Conservation (phyloP, 2,113 vertebrate species). For the Chaetops frenatus region DNA sequence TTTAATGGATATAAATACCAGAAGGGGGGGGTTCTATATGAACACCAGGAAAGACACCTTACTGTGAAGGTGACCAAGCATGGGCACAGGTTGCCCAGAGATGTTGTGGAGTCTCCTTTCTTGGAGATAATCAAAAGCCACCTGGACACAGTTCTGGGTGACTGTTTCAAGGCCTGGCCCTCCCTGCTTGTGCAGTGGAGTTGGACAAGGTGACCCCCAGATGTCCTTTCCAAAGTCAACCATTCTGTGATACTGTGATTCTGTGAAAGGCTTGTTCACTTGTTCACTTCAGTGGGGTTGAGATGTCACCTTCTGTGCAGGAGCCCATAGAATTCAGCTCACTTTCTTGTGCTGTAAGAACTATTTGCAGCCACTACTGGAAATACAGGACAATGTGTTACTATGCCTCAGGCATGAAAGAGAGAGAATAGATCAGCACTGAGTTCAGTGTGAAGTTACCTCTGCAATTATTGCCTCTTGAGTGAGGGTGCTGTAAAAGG, state of each 20-base stretch:
- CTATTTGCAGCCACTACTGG: background rate
- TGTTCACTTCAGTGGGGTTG: background rate
- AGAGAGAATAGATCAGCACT: background rate
- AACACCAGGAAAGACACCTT: background rate
- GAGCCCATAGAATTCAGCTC: background rate
- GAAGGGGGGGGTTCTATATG: background rate
- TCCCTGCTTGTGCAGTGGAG: background rate
- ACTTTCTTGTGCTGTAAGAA: background rate
- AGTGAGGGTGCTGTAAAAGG: background rate
- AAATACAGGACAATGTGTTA: background rate
- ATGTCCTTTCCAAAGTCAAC: background rate
- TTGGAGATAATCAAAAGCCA: background rate
- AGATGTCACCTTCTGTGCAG: background rate
- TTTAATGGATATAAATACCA: background rate
- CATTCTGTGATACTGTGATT: background rate
- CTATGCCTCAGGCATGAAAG: background rate
- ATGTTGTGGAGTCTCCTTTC: background rate
- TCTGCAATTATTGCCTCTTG: background rate
- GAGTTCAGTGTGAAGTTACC: background rate
- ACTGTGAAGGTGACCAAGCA: background rate
- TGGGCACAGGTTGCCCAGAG: background rate
- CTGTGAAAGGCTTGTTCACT: background rate
- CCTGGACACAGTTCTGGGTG: background rate
- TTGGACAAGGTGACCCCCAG: background rate
- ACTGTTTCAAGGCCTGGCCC: background rate